Evolutionary conservation across 1,140 invertebrate genomes (phyloP), one percentile per base, ranked within the genome.

Genomic region (Samia ricini): DNA sequence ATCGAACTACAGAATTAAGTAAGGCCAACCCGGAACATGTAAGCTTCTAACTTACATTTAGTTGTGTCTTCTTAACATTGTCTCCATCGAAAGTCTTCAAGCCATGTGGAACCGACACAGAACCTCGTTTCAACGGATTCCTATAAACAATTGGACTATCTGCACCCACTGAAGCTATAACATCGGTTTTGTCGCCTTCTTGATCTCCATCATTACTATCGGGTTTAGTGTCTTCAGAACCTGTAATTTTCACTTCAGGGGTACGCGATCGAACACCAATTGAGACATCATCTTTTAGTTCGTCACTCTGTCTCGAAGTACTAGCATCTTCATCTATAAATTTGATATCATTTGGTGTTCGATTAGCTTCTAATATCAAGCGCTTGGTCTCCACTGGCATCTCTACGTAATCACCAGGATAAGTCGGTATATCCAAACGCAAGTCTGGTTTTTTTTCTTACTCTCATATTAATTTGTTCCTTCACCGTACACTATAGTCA

Each of bases 371-470:
- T 67, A 50, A 48, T 23, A 59, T 59, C 12, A 59, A 48, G 0
- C 48, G 57, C 19, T 50, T 74, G 0, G 77, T 79, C 22, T 81
- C 79, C 18, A 60, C 51, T 3, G 87, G 87, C 85, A 88, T 88
- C 68, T 85, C 78, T 0, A 86, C 85, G 66, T 87, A 89, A 20
- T 88, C 85, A 49, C 76, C 72, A 5, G 84, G 83, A 42, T 84
- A 87, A 0, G 84, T 78, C 1, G 87, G 83, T 56, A 89, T 88
- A 8, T 82, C 51, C 55, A 89, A 8, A 0, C 76, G 63, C 29
- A 89, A 67, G 71, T 85, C 81, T 60, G 87, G 79, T 57, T 85
- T 89, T 69, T n/a, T 88, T 89, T 56, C 84, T 66, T 0, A 74
- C 58, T 48, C 83, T 76, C 82, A 85, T 86, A 51, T 67, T 76